Evolutionary conservation across 2,888 invertebrate genomes (phyloP), one percentile per base, ranked within the genome.

Genomic region (Leucophora obtusa): DNA sequence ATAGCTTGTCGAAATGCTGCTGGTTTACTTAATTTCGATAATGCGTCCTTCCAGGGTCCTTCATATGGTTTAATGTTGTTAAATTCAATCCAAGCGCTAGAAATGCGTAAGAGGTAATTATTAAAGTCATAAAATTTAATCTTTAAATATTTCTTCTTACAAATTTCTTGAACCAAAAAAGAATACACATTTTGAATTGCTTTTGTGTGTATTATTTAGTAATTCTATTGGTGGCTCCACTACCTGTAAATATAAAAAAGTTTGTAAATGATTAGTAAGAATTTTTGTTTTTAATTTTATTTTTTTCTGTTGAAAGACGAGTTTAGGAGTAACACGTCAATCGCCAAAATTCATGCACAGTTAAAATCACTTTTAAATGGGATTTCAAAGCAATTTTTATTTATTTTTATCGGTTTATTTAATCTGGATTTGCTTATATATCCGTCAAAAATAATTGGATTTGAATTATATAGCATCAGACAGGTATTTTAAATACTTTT

Each of bases 101-200:
- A 58, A 70, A 43, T 24, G 24, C 7, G 28, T 28, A 7, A 51
- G 2, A 60, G 10, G 43, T 35, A 28, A 58, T 58, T 28, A n/a
- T 33, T 2, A 15, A 54, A 50, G n/a, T 43, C n/a, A n/a, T 1
- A 54, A 43, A n/a, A 56, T 58, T n/a, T 62, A 54, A 60, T 17
- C 33, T 56, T 82, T 56, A 33, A 73, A 50, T 24, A 9, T 11
- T 71, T 3, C 33, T 74, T 89, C 97, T 96, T 92, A 97, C 97
- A 96, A 97, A 90, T 98, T 97, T 86, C 96, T 95, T n/a, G 96
- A 94, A 73, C 98, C 98, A 91, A 97, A 98, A 92, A 98, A 98
- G 91, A 94, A 97, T 83, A 98, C 96, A 91, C 97, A 97, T 87
- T 95, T 95, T 79, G 93, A 93, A 73, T 92, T 92, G 84, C 95